A percentile compares a stretch with the other conserved stretches of the same genome.
Evolutionary conservation across 2,113 vertebrate genomes (phyloP).

Genomic region (Caretta caretta): DNA sequence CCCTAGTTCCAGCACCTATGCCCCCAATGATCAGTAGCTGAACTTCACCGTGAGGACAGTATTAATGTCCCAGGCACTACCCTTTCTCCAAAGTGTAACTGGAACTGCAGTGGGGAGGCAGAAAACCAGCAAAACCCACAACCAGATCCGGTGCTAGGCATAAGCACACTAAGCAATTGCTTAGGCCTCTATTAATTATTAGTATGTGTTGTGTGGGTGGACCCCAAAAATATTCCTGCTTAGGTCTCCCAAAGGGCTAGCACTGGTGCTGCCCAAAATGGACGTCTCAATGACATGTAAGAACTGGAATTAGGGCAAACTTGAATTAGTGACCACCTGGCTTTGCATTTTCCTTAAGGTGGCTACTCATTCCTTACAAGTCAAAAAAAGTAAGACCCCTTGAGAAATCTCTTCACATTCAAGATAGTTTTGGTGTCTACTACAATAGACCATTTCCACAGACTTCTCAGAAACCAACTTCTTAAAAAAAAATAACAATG

Average conservation of each 20-base stretch:
- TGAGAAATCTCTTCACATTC: neutral
- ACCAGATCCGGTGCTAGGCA: too few species aligned
- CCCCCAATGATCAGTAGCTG: neutral
- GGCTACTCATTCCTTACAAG: neutral
- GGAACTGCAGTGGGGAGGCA: neutral
- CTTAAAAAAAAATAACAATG: neutral
- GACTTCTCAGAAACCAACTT: neutral
- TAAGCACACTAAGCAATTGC: too few species aligned
- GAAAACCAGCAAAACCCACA: neutral
- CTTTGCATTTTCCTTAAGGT: too few species aligned
- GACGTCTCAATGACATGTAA: neutral
- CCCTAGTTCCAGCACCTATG: too few species aligned
- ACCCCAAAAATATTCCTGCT: too few species aligned
- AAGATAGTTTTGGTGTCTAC: neutral
- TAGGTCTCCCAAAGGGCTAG: too few species aligned
- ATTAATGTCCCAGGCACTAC: neutral
- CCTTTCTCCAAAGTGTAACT: too few species aligned
- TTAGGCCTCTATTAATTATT: too few species aligned
- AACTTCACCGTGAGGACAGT: neutral
- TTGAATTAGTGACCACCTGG: neutral
- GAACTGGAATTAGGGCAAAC: neutral
- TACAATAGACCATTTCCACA: neutral
- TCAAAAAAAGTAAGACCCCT: too few species aligned
- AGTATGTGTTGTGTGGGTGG: too few species aligned
- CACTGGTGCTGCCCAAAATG: neutral